phyloP scores from a whole-genome alignment of 2,888 invertebrate species.

The Orchesella flavescens region DNA sequence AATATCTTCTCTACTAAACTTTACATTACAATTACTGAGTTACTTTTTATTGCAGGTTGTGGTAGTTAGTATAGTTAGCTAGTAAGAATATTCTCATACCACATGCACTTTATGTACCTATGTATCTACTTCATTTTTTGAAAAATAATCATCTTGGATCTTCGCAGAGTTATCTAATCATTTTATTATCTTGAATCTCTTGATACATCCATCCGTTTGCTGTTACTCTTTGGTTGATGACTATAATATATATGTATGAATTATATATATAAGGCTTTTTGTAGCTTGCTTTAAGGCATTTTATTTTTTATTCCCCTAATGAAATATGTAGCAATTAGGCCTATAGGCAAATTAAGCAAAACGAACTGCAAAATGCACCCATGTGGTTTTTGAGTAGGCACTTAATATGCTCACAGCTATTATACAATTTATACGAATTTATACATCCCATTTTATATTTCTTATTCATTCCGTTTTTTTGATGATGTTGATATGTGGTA shows the following conservation, averaged over 20 bases:
- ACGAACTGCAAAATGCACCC: slow-evolving; percentile 9
- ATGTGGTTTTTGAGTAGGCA: background rate
- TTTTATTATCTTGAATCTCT: slow-evolving; percentile 21
- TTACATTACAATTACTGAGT: no score
- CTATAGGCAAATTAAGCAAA: background rate
- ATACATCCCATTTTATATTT: slow-evolving; percentile 12
- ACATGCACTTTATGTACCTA: no score
- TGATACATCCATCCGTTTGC: background rate
- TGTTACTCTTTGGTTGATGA: background rate
- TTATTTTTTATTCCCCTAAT: background rate
- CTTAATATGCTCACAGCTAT: background rate
- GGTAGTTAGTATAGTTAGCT: background rate
- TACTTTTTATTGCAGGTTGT: slow-evolving; percentile 37
- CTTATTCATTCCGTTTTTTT: slow-evolving; percentile 31
- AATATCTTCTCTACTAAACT: no score
- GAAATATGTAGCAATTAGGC: background rate
- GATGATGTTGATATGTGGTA: slow-evolving; percentile 4
- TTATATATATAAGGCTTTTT: slow-evolving; percentile 12
- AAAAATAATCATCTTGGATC: slow-evolving; percentile 9
- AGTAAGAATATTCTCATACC: background rate
- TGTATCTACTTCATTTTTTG: slow-evolving; percentile 15
- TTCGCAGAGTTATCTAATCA: slow-evolving; percentile 13
- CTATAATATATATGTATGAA: no score
- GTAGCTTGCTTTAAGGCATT: background rate
- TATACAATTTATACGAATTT: slow-evolving; percentile 32